These are phyloP conservation scores for Drosophila rufa DNA, from an alignment of 1,140 invertebrate species.

Conservation along the genomic window DNA sequence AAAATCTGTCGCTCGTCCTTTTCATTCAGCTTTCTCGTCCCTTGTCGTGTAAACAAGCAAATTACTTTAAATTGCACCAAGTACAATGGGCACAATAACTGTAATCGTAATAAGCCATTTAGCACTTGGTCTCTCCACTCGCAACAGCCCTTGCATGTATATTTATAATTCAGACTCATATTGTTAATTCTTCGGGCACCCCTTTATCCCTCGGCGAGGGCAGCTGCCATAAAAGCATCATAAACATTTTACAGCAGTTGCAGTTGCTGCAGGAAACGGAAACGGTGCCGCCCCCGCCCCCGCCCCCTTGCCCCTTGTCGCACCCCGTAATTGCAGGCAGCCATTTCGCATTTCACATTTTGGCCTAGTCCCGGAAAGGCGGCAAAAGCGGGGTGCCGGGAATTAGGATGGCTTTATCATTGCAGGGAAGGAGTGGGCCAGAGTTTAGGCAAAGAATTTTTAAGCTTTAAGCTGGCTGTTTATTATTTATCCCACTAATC, in stretches of 20 bases:
- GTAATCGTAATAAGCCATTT: conserved; percentile 77
- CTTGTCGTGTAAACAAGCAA: conserved; percentile 48
- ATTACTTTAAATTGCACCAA: conserved; percentile 38
- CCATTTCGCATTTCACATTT: conserved; percentile 59
- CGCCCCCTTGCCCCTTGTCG: neutral
- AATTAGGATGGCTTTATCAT: conserved; percentile 41
- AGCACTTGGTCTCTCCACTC: conserved; percentile 55
- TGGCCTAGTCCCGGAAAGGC: conserved; percentile 40
- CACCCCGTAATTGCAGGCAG: conserved; percentile 54
- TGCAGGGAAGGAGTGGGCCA: neutral
- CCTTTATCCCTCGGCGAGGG: conserved; percentile 29
- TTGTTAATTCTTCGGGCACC: conserved; percentile 69
- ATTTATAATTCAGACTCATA: conserved; percentile 74
- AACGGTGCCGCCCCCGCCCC: conserved; percentile 18
- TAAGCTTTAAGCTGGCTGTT: conserved; percentile 29
- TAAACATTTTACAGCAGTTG: conserved; percentile 82
- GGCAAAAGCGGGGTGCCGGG: conserved; percentile 1
- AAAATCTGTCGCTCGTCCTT: conserved; percentile 8
- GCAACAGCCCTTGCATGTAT: conserved; percentile 55
- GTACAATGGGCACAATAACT: conserved; percentile 60
- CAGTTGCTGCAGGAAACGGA: conserved; percentile 69
- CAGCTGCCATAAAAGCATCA: conserved; percentile 74
- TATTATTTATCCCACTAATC: neutral
- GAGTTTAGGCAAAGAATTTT: conserved; percentile 12
- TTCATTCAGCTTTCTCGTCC: neutral